A percentile compares a stretch with the other conserved stretches of the same genome.
Conservation (phyloP, 2,888 invertebrate species). For the Alentia gelatinosa region DNA sequence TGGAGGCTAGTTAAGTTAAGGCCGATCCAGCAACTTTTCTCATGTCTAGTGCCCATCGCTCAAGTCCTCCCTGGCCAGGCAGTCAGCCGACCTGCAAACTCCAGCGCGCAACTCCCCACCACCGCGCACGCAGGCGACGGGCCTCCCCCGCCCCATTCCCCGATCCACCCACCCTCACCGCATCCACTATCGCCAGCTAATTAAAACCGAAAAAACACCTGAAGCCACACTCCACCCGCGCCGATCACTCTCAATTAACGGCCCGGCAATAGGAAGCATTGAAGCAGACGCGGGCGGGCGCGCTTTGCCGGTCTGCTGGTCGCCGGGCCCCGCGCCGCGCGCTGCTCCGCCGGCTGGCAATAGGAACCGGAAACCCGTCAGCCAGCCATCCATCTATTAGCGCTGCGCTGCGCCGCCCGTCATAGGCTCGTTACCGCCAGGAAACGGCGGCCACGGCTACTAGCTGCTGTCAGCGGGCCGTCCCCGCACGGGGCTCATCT, state of each 20-base stretch:
- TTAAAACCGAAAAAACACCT: background rate
- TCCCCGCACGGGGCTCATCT: background rate
- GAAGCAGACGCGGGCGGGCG: background rate
- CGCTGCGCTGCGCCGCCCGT: background rate
- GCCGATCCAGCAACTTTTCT: background rate
- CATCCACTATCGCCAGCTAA: too few relatives aligned
- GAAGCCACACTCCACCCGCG: background rate
- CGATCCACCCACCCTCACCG: background rate
- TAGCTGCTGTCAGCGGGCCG: background rate
- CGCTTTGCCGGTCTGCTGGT: background rate
- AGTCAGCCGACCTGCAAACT: background rate
- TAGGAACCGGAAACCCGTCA: background rate
- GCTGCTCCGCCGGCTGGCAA: background rate
- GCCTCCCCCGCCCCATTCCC: background rate
- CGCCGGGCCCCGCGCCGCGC: background rate
- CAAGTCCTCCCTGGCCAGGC: background rate
- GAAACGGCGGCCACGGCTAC: background rate
- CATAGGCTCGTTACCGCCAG: background rate
- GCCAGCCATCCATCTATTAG: background rate
- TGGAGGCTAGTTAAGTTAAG: too few relatives aligned
- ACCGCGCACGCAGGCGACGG: background rate
- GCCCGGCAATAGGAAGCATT: background rate
- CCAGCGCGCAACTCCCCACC: background rate
- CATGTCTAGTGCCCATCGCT: background rate
- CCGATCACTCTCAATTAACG: constrained; percentile 4